Evolutionary conservation across 2,888 invertebrate species (phyloP).

Genomic region (Hartigia nigra): DNA sequence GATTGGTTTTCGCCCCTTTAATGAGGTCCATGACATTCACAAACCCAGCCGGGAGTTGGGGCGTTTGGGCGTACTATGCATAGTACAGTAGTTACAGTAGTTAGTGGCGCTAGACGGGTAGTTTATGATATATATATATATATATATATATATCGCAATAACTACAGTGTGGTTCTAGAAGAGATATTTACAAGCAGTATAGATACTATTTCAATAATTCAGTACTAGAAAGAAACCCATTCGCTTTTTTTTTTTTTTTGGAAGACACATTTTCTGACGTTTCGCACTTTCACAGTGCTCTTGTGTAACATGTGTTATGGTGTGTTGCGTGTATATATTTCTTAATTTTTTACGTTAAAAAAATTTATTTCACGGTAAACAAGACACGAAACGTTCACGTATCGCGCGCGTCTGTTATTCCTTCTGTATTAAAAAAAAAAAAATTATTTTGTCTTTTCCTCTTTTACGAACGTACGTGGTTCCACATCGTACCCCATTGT

Average conservation of each 20-base stretch:
- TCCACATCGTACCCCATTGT: background rate
- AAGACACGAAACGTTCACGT: too few relatives aligned
- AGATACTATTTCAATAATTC: conserved; percentile 24
- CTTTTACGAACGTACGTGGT: conserved; percentile 14
- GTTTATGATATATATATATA: conserved; percentile 23
- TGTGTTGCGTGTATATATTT: conserved; percentile 18
- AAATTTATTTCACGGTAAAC: too few relatives aligned
- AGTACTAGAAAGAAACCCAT: conserved; percentile 38
- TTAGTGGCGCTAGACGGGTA: conserved; percentile 54
- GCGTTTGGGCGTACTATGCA: conserved; percentile 50
- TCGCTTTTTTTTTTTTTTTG: conserved; percentile 70
- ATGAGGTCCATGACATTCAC: conserved; percentile 62
- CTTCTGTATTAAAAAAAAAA: conserved; percentile 7
- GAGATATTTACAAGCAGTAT: conserved; percentile 65
- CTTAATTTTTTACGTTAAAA: conserved; percentile 17
- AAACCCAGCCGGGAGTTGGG: conserved; percentile 62
- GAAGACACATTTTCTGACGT: conserved; percentile 87
- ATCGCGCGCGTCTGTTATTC: too few relatives aligned
- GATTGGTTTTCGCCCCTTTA: conserved; percentile 62
- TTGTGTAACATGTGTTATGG: conserved; percentile 3
- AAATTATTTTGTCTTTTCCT: conserved; percentile 5
- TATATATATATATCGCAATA: conserved; percentile 41
- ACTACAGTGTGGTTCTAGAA: conserved; percentile 53
- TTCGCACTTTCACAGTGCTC: conserved; percentile 16
- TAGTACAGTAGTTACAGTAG: conserved; percentile 49